phyloP scores from a whole-genome alignment of 2,797 vertebrate genomes.

The Typhlichthys subterraneus region DNA sequence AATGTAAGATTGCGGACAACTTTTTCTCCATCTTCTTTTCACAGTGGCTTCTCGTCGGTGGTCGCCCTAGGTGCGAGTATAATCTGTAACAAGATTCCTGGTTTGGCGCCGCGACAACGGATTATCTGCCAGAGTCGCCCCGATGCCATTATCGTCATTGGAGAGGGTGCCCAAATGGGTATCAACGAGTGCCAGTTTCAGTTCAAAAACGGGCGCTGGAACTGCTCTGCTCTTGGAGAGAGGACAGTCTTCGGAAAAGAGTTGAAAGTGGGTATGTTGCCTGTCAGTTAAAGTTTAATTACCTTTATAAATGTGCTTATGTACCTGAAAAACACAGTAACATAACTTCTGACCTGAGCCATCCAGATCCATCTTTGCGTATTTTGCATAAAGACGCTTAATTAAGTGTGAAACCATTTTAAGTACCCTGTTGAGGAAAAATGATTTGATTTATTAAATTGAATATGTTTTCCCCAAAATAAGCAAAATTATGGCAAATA shows the following conservation, averaged over 20 bases:
- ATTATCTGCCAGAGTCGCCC: constrained; percentile 98
- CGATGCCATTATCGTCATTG: constrained; percentile 98
- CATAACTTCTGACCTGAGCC: background rate
- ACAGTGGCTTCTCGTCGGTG: constrained; percentile 96
- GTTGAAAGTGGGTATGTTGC: constrained; percentile 99
- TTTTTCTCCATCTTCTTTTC: constrained; percentile 49
- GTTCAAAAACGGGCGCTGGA: constrained; percentile 96
- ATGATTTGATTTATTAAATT: too few species aligned
- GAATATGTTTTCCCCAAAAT: too few species aligned
- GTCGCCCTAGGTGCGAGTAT: constrained; percentile 97
- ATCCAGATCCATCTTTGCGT: background rate
- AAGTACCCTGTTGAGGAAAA: too few species aligned
- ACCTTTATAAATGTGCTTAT: constrained; percentile 21
- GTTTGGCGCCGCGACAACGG: constrained; percentile 94
- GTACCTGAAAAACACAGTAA: background rate
- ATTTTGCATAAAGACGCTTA: background rate
- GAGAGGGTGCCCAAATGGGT: constrained; percentile 98
- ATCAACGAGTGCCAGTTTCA: constrained; percentile 99
- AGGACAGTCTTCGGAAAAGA: constrained; percentile 98
- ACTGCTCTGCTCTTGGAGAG: constrained; percentile 96
- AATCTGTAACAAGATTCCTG: constrained; percentile 99
- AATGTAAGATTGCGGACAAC: background rate
- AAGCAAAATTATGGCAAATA: too few species aligned
- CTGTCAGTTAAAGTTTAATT: constrained; percentile 69
- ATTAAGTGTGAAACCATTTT: too few species aligned